A percentile compares a stretch with the other conserved stretches of the same genome.
phyloP scores from a whole-genome alignment of 2,888 invertebrate species.

The Hydrotaea cyrtoneurina region DNA sequence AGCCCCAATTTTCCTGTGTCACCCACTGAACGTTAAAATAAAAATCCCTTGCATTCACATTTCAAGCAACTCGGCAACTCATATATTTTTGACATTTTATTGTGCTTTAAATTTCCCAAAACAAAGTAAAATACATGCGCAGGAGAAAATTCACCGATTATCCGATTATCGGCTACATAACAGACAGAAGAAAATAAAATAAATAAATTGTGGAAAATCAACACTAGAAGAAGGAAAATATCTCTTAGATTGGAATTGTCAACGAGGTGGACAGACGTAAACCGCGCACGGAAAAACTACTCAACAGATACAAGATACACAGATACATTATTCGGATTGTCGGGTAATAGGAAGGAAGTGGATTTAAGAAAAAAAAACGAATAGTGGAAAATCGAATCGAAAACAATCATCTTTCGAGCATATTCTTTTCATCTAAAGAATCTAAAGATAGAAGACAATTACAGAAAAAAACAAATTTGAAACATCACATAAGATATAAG shows the following conservation, averaged over 20 bases:
- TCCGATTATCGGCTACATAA: conserved; percentile 11
- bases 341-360: conserved; percentile 37
- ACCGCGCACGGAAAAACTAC: conserved; percentile 4
- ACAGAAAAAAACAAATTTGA: neutral
- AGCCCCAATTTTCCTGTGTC: too few relatives aligned
- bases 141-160: neutral
- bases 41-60: too few relatives aligned
- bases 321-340: too few relatives aligned
- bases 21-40: too few relatives aligned
- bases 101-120: too few relatives aligned
- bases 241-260: conserved; percentile 41
- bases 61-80: too few relatives aligned
- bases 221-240: conserved; percentile 31
- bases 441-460: conserved; percentile 20
- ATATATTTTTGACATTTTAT: too few relatives aligned
- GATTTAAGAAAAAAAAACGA: conserved; percentile 23
- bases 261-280: conserved; percentile 34
- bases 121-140: neutral
- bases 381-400: conserved; percentile 28
- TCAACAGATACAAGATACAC: too few relatives aligned
- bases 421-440: conserved; percentile 16
- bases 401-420: conserved; percentile 28
- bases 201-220: neutral
- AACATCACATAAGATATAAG: too few relatives aligned
- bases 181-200: too few relatives aligned